These are phyloP conservation scores for Eupithecia exiguata DNA, from an alignment of 2,888 invertebrate genomes.

Conservation along the genomic window DNA sequence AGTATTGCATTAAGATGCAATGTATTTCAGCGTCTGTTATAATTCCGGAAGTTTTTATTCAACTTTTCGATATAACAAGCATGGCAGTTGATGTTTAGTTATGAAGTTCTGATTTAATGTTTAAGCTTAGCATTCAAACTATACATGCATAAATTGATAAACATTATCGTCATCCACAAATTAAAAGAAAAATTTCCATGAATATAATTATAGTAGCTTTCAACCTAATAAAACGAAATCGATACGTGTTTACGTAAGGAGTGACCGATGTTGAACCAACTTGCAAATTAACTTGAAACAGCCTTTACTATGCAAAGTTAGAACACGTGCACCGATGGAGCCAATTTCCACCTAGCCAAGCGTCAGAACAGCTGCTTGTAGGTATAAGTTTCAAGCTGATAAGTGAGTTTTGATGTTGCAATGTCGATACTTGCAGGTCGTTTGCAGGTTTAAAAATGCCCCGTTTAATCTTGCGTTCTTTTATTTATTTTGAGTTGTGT, in stretches of 20 bases:
- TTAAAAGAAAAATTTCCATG: background rate
- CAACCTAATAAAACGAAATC: constrained; percentile 16
- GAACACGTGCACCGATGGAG: constrained; percentile 19
- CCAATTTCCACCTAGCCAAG: constrained; percentile 17
- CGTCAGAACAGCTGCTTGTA: background rate
- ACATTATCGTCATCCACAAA: background rate
- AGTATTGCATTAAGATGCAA: background rate
- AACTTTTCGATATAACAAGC: no score
- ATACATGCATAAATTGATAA: no score
- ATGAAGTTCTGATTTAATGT: no score
- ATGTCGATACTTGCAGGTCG: background rate
- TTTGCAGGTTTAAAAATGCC: background rate
- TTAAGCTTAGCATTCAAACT: no score
- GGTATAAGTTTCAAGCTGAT: background rate
- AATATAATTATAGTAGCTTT: constrained; percentile 3
- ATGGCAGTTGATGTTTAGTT: no score
- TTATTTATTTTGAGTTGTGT: background rate
- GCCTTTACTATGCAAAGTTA: constrained; percentile 31
- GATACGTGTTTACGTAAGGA: constrained; percentile 16
- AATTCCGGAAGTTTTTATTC: no score
- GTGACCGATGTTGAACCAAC: constrained; percentile 25
- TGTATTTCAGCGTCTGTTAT: background rate
- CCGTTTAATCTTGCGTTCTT: background rate
- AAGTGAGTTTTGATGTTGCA: constrained; percentile 11
- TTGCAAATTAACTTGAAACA: constrained; percentile 25